phyloP scores from a whole-genome alignment of 2,113 vertebrate genomes.

The Cinclus cinclus region DNA sequence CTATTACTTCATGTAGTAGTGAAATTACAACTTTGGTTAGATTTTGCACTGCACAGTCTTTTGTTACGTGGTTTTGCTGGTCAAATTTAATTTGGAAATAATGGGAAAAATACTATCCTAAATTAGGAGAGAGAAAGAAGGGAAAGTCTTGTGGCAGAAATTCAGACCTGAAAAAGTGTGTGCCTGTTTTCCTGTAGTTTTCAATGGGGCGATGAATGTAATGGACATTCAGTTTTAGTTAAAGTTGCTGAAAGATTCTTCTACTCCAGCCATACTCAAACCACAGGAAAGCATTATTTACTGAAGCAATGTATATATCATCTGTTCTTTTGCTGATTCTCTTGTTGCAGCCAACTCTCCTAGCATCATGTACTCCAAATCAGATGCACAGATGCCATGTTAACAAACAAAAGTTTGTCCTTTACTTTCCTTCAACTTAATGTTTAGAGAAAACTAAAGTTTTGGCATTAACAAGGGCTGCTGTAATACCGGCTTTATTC shows the following conservation, averaged over 20 bases:
- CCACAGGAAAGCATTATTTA: neutral
- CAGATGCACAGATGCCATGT: neutral
- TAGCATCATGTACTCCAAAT: neutral
- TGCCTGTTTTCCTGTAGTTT: neutral
- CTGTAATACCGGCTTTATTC: neutral
- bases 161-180: neutral
- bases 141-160: neutral
- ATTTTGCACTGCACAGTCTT: neutral
- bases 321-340: neutral
- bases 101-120: neutral
- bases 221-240: neutral
- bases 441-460: neutral
- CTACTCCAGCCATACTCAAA: neutral
- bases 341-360: neutral
- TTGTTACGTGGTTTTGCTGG: neutral
- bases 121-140: neutral
- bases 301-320: neutral
- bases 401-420: neutral
- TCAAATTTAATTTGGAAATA: neutral
- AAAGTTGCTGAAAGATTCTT: constrained; percentile 10
- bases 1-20: neutral
- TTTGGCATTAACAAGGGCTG: neutral
- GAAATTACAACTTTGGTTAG: neutral
- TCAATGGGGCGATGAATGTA: neutral
- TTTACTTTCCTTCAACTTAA: neutral